A percentile compares a stretch with the other conserved stretches of the same genome.
phyloP scores from a whole-genome alignment of 2,797 vertebrate species.

The Pempheris klunzingeri region DNA sequence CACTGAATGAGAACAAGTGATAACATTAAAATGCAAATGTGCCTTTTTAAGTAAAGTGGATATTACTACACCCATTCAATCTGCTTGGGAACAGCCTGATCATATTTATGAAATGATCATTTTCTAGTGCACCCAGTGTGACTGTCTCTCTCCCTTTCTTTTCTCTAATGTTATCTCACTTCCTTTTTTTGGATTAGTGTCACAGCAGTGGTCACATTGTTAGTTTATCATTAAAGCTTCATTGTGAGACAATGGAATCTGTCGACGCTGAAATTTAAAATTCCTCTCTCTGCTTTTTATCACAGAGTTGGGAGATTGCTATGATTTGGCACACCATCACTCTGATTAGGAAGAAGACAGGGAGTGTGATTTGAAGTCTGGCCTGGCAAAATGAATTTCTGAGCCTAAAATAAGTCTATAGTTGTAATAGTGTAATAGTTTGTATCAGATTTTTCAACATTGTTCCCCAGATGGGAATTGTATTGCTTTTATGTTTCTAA shows the following conservation, averaged over 20 bases:
- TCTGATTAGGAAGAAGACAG: constrained; percentile 10
- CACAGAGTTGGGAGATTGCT: background rate
- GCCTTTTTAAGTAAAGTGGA: constrained; percentile 11
- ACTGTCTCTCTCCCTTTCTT: background rate
- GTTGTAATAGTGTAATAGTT: background rate
- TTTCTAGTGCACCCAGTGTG: background rate
- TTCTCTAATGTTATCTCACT: constrained; percentile 3
- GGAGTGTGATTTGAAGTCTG: background rate
- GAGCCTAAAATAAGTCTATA: background rate
- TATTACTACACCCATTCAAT: constrained; percentile 14
- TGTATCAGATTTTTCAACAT: background rate
- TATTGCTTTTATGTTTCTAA: background rate
- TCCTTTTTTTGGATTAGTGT: constrained; percentile 11
- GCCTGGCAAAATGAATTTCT: background rate
- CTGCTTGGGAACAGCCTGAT: constrained; percentile 17
- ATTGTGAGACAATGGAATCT: background rate
- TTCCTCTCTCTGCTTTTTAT: background rate
- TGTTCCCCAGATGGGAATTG: background rate
- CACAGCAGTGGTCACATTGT: constrained; percentile 1
- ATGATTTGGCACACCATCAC: background rate
- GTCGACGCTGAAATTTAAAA: background rate
- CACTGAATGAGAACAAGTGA: background rate
- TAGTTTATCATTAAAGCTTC: constrained; percentile 33
- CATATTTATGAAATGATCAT: constrained; percentile 40
- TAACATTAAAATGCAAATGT: constrained; percentile 51